Evolutionary conservation across 2,797 vertebrate genomes (phyloP), one percentile per base, ranked within the genome.

Genomic region (Hemitrygon akajei): DNA sequence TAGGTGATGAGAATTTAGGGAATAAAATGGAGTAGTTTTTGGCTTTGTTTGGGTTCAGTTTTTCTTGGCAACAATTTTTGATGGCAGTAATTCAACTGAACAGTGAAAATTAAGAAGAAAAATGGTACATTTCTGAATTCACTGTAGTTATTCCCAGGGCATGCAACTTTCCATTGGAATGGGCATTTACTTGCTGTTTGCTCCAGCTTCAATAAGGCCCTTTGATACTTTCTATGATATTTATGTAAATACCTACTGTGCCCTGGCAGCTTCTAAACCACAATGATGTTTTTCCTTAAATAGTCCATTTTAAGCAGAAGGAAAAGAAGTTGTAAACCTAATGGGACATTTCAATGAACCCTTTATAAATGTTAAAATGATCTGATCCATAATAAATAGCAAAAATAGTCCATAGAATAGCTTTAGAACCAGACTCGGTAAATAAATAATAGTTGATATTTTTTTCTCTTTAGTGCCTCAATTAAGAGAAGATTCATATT

Each of bases 51-150:
- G 37, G 63, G 63, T 69, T 69, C 60, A 37, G 69, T 34, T 89
- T 63, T n/a, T 89, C 34, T 27, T n/a, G 16, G 5, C 86, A 89
- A 69, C 63, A 37, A 87, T 89, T 69, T 34, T 63, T 25, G 16
- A 37, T 89, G 16, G 18, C 20, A 66, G 60, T 20, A 69, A 56
- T 58, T 84, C 25, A 27, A 16, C 7, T 89, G 30, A n/a, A 66
- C 30, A n/a, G 34, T 66, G 86, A 69, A 89, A 89, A 69, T 69
- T 89, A 37, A 89, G 63, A 66, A 86, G 66, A 69, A 34, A 89
- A 63, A 20, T 47, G 60, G 86, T 60, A 89, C 7, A 22, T 16
- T 89, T 89, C 18, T 63, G 58, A 63, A 66, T 66, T 66, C 86
- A 47, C 63, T 37, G n/a, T 69, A 25, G 2, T 37, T n/a, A 34